Evolutionary conservation across 2,888 invertebrate species (phyloP).

Genomic region (Caenorhabditis sp.): DNA sequence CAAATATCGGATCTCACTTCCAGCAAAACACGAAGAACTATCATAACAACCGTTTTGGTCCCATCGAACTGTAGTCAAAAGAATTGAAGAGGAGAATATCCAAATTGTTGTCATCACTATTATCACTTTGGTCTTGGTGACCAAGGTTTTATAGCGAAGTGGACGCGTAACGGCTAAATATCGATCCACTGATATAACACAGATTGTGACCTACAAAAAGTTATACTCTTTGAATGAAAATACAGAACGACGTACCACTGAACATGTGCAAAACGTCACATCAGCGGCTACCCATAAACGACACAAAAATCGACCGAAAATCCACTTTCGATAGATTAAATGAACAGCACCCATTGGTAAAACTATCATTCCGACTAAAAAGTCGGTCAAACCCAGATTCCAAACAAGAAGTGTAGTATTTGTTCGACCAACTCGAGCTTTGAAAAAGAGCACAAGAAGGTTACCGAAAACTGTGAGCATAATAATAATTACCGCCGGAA

Average conservation of each 20-base stretch:
- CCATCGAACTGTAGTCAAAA: constrained; percentile 69
- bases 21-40: constrained; percentile 66
- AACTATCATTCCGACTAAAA: constrained; percentile 70
- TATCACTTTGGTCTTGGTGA: constrained; percentile 67
- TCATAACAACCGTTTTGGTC: constrained; percentile 59
- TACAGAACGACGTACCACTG: constrained; percentile 71
- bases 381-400: constrained; percentile 71
- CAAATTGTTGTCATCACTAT: constrained; percentile 67
- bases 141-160: constrained; percentile 69
- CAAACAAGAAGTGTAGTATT: constrained; percentile 71
- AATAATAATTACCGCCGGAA: constrained; percentile 69
- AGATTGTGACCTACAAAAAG: constrained; percentile 73
- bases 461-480: constrained; percentile 70
- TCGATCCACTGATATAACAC: constrained; percentile 73
- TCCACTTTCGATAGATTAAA: constrained; percentile 71
- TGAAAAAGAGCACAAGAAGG: constrained; percentile 70
- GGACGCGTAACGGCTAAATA: constrained; percentile 71
- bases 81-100: constrained; percentile 66
- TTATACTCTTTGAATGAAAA: not conserved
- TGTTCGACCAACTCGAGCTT: constrained; percentile 70
- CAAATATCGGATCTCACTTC: constrained; percentile 69
- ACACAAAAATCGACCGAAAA: constrained; percentile 75
- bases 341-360: constrained; percentile 70
- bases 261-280: constrained; percentile 77
- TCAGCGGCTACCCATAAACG: constrained; percentile 76